A percentile compares a stretch with the other conserved stretches of the same genome.
Evolutionary conservation across 2,113 vertebrate species (phyloP).

Genomic region (Lepisosteus osseus): DNA sequence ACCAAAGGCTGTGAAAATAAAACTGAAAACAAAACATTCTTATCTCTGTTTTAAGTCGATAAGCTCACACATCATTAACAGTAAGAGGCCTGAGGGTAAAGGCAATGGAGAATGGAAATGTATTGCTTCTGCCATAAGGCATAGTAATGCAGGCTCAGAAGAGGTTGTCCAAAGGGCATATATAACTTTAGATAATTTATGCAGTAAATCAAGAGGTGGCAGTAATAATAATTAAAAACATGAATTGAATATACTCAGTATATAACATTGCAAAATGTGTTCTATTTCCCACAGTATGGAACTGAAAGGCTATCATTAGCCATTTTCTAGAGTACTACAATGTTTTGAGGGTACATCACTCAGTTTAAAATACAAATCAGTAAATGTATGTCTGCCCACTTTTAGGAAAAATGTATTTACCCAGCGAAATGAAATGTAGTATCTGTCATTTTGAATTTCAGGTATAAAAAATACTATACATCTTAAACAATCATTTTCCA

Average conservation of each 20-base stretch:
- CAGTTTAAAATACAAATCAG: too few species aligned
- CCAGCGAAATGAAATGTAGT: too few species aligned
- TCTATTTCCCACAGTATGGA: too few species aligned
- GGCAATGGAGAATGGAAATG: conserved; percentile 11
- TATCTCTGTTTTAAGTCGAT: conserved; percentile 54
- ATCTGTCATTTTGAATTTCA: too few species aligned
- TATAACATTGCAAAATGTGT: too few species aligned
- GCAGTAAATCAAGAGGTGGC: neutral
- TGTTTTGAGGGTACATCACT: too few species aligned
- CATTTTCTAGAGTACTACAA: conserved; percentile 39
- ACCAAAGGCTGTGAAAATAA: conserved; percentile 32
- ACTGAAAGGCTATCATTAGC: too few species aligned
- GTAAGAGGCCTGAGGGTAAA: conserved; percentile 32
- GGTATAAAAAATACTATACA: too few species aligned
- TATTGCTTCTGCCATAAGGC: neutral
- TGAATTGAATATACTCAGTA: too few species aligned
- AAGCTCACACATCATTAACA: conserved; percentile 52
- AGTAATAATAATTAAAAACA: conserved; percentile 48
- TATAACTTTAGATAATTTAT: neutral
- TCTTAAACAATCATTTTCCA: too few species aligned
- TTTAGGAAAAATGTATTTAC: too few species aligned
- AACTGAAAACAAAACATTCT: conserved; percentile 34
- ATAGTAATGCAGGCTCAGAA: neutral
- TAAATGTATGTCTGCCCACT: too few species aligned
- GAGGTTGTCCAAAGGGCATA: conserved; percentile 3